Conservation (phyloP, 2,797 vertebrate genomes). For the Poeciliopsis turneri region DNA sequence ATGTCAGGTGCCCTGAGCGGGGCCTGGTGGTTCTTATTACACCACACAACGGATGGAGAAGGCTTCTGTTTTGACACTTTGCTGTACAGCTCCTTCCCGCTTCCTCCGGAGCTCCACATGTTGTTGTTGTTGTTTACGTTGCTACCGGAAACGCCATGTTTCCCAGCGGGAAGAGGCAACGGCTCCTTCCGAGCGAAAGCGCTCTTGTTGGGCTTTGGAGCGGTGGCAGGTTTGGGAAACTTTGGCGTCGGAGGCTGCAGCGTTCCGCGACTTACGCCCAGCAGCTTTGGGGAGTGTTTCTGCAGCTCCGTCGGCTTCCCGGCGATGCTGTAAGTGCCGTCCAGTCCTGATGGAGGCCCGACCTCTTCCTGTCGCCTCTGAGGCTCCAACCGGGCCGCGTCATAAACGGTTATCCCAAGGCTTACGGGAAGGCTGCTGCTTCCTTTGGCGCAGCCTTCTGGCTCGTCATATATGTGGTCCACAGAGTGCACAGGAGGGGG, state of each 20-base stretch:
- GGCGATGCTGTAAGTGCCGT: slow-evolving; percentile 82
- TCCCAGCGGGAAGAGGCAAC: slow-evolving; percentile 56
- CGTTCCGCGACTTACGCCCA: background rate
- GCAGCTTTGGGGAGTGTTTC: slow-evolving; percentile 41
- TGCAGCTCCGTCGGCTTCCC: slow-evolving; percentile 39
- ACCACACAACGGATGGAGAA: slow-evolving; percentile 51
- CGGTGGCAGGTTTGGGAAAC: slow-evolving; percentile 83
- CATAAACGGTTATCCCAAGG: slow-evolving; percentile 76
- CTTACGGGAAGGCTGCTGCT: fast-evolving
- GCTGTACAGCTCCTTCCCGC: slow-evolving; percentile 82
- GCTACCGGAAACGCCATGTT: slow-evolving; percentile 43
- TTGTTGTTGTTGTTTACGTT: slow-evolving; percentile 83
- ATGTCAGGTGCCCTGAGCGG: slow-evolving; percentile 74
- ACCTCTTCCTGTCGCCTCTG: slow-evolving; percentile 77
- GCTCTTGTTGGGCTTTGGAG: slow-evolving; percentile 84
- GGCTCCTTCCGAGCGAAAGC: slow-evolving; percentile 67
- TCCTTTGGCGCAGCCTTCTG: slow-evolving; percentile 82
- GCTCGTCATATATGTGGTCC: slow-evolving; percentile 96
- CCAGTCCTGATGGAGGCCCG: slow-evolving; percentile 48
- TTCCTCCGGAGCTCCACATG: slow-evolving; percentile 50
- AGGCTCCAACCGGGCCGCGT: slow-evolving; percentile 79
- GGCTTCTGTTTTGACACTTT: slow-evolving; percentile 80
- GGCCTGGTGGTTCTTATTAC: slow-evolving; percentile 44
- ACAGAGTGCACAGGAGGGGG: background rate
- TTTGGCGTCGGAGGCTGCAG: slow-evolving; percentile 52